Conservation (phyloP, 2,113 vertebrate genomes). For the Protobothrops mucrosquamatus region DNA sequence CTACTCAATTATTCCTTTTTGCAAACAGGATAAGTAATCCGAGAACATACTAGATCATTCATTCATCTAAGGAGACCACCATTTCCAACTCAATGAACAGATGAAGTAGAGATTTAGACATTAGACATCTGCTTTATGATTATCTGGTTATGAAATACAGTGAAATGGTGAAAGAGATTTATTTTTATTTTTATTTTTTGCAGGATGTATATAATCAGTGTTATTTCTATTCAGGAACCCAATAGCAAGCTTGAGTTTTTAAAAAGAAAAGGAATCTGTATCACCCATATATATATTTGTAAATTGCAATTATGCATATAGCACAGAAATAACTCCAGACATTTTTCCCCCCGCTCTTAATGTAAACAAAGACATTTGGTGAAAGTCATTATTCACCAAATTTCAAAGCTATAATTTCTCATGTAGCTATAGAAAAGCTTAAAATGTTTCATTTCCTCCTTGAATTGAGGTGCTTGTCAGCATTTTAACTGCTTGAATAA, state of each 20-base stretch:
- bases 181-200: neutral
- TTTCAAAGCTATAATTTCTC: neutral
- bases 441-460: neutral
- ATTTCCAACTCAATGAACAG: neutral
- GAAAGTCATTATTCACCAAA: conserved; percentile 1
- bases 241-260: neutral
- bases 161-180: neutral
- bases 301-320: neutral
- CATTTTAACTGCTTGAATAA: neutral
- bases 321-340: neutral
- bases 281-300: neutral
- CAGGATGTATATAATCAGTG: neutral
- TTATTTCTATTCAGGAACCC: neutral
- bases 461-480: neutral
- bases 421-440: neutral
- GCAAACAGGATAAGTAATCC: neutral
- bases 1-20: neutral
- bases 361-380: conserved; percentile 26
- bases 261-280: neutral
- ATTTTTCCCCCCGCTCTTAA: neutral
- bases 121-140: neutral
- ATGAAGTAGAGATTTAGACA: neutral
- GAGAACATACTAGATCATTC: neutral
- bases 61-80: neutral
- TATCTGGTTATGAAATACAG: neutral